phyloP scores from a whole-genome alignment of 2,797 vertebrate species.

The Anguilla megastoma region DNA sequence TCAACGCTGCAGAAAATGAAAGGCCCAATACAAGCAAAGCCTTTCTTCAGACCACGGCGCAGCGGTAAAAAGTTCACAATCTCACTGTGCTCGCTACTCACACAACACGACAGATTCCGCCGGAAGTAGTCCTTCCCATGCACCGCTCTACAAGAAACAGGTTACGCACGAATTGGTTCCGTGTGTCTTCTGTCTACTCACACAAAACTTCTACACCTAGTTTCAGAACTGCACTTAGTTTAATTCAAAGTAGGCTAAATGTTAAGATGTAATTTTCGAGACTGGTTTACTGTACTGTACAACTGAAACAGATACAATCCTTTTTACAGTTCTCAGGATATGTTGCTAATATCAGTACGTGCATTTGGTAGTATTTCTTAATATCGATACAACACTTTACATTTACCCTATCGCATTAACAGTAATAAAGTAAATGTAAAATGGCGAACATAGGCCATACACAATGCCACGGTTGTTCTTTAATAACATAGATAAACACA shows the following conservation, averaged over 20 bases:
- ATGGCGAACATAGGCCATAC: no score
- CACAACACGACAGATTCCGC: conserved; percentile 8
- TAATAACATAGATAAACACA: background rate
- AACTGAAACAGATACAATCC: background rate
- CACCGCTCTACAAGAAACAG: background rate
- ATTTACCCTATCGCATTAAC: background rate
- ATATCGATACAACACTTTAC: background rate
- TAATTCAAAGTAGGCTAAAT: background rate
- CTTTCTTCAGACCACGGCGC: background rate
- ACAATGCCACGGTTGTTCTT: background rate
- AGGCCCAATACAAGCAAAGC: background rate
- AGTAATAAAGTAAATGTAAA: background rate
- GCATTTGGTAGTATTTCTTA: background rate
- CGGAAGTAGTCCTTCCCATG: background rate
- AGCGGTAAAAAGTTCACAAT: background rate
- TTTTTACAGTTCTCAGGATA: background rate
- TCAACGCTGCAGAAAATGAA: background rate
- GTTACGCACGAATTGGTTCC: background rate
- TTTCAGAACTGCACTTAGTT: background rate
- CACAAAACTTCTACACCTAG: background rate
- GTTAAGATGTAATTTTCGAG: background rate
- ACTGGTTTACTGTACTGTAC: background rate
- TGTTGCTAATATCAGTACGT: background rate
- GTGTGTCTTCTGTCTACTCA: background rate
- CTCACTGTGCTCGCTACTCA: background rate